Evolutionary conservation across 2,113 vertebrate species (phyloP), one percentile per base, ranked within the genome.

Genomic region (Onychostruthus taczanowskii): DNA sequence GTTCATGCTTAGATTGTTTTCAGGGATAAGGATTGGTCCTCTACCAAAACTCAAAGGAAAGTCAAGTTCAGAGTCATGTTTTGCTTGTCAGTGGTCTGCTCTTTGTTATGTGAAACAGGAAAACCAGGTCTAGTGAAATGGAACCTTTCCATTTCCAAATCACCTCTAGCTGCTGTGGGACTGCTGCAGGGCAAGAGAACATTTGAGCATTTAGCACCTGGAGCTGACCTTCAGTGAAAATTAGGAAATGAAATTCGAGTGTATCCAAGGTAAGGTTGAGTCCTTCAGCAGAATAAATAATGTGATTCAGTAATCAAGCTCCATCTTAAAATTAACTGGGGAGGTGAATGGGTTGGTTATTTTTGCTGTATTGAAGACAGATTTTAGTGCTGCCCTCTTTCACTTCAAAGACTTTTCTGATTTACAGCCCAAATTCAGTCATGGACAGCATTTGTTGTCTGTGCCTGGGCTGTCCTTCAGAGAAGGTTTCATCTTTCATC

Each of bases 151-250:
- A 4, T 24, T 84, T 91, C 7, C 33, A 70, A 31, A 75, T 77
- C 4, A 7, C 6, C 0, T 63, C 67, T 43, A 17, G 61, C 33
- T 0, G 0, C 33, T 49, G 31, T 62, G 8, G 4, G 26, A 22
- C 9, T 74, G 92, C 1, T 50, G 7, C 23, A 35, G 66, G 26
- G 5, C 61, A 47, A 64, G 30, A 59, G 21, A 61, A n/a, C 6
- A 11, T 33, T 18, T 66, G 35, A 75, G 30, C n/a, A 16, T 68
- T 47, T 68, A 5, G 74, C 26, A 61, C 41, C 27, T 37, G 31
- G 24, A 6, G 3, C 41, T 82, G 58, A 16, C 47, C 46, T 89
- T 78, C 24, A 15, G 33, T 58, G 52, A 33, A 90, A 67, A 87
- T 39, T 16, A 17, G 31, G 49, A 84, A 84, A 74, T 50, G 14